Evolutionary conservation across 2,888 invertebrate species (phyloP), one percentile per base, ranked within the genome.

Genomic region (Erpobdella octoculata): DNA sequence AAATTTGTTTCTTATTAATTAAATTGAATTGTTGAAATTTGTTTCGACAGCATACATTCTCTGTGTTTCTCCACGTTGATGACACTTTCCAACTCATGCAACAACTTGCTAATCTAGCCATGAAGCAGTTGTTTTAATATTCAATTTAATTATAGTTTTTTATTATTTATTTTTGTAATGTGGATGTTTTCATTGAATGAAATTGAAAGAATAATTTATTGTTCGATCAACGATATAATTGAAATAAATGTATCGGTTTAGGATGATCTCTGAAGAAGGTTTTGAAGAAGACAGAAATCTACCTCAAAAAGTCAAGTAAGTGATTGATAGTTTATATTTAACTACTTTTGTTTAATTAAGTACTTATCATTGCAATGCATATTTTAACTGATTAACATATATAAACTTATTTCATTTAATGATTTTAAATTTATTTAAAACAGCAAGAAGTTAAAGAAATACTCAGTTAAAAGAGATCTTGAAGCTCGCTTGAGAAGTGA

Each of bases 401-500:
- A 1, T 53, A 25, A 4, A 12, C 21, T 53, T 53, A 53, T 8
- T 18, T 53, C n/a, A 53, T 8, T 2, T 18, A 6, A 25, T 12
- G 5, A 53, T 6, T 53, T 53, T 18, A 28, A 25, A 53, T 25
- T 25, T 25, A 53, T 41, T 58, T 12, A 84, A 79, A 79, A 77
- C 69, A 69, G 28, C 21, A 53, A 36, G 8, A 61, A 66, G 21
- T 25, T 33, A 35, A 62, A 72, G 74, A 70, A 75, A 0, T 93
- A 96, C 0, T 92, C 93, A 79, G 85, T 97, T 36, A 92, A 97
- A 83, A 87, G 97, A 74, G 96, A 97, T 83, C 86, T 98, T 76
- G 96, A 96, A 82, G 96, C 96, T 0, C 87, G 93, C 77, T 91
- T 92, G 74, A 91, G 94, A 79, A 95, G 94, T 28, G 95, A 95